These are phyloP conservation scores for Seladonia tumulorum DNA, from an alignment of 2,888 invertebrate species.

Conservation along the genomic window DNA sequence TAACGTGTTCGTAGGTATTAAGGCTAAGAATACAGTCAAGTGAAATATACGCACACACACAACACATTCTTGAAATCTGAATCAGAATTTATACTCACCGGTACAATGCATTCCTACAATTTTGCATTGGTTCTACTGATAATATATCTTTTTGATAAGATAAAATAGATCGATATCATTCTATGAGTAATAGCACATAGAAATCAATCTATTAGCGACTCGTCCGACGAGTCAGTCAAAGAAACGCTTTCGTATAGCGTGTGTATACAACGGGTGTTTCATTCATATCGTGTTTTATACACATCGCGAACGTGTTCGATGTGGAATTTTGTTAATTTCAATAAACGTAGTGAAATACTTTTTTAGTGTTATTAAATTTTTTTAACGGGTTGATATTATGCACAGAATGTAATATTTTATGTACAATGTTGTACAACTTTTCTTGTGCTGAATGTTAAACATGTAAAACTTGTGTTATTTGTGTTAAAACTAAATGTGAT, in stretches of 20 bases:
- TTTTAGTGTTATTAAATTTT: not conserved
- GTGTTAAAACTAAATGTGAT: not conserved
- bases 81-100: not conserved
- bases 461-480: not conserved
- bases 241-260: not conserved
- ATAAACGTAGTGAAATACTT: not conserved
- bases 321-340: constrained; percentile 1
- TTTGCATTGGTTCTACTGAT: constrained; percentile 19
- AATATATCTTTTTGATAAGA: constrained; percentile 50
- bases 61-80: not conserved
- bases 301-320: not conserved
- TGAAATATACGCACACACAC: constrained; percentile 4
- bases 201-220: not conserved
- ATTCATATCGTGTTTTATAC: not conserved
- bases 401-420: not conserved
- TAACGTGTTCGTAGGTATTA: constrained; percentile 32
- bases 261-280: not conserved
- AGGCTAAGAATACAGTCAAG: constrained; percentile 12
- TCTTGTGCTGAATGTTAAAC: not conserved
- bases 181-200: not conserved
- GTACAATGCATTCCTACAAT: not conserved
- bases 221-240: not conserved
- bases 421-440: not conserved
- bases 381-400: not conserved
- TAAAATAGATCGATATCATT: constrained; percentile 24